Evolutionary conservation across 2,888 invertebrate species (phyloP).

Genomic region (Orthonevra nobilis): DNA sequence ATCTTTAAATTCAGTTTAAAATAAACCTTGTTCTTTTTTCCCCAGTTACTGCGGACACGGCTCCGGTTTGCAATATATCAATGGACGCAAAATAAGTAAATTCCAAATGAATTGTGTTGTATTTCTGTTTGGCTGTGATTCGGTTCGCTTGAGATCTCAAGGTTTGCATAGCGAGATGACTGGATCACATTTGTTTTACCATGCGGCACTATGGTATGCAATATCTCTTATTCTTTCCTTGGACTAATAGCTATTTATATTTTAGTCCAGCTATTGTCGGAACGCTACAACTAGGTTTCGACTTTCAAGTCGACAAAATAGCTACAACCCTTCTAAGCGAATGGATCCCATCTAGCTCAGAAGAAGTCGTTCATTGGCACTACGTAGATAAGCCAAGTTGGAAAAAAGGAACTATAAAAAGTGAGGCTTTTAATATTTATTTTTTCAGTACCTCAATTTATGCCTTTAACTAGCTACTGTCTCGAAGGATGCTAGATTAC

Average conservation of each 20-base stretch:
- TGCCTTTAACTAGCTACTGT: constrained; percentile 8
- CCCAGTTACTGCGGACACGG: constrained; percentile 87
- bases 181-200: constrained; percentile 81
- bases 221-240: background rate
- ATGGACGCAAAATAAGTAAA: constrained; percentile 82
- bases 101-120: constrained; percentile 82
- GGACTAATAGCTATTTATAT: background rate
- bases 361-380: constrained; percentile 80
- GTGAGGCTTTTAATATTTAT: too few species aligned
- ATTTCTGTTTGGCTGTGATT: constrained; percentile 85
- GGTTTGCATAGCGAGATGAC: constrained; percentile 81
- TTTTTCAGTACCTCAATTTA: too few species aligned
- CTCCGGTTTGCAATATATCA: constrained; percentile 83
- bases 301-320: constrained; percentile 81
- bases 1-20: too few species aligned
- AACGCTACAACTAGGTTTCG: constrained; percentile 81
- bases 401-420: constrained; percentile 77
- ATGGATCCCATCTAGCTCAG: constrained; percentile 79
- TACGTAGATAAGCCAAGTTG: constrained; percentile 80
- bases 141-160: constrained; percentile 79
- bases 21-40: too few species aligned
- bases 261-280: constrained; percentile 81
- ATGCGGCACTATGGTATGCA: constrained; percentile 76
- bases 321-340: constrained; percentile 81
- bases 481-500: constrained; percentile 7